Conservation (phyloP, 2,888 invertebrate species). For the Patella depressa region DNA sequence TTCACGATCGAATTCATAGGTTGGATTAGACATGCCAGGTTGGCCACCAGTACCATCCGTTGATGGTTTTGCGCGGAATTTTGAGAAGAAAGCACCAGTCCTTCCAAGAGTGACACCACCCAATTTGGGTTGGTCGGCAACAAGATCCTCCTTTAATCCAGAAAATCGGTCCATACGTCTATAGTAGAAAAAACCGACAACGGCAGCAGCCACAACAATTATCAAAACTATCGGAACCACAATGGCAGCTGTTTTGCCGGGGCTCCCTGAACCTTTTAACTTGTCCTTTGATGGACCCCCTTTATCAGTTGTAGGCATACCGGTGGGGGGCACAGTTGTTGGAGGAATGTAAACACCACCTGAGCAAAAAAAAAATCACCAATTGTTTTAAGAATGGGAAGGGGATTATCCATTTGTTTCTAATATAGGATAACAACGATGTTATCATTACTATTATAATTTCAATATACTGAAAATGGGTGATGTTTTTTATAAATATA, state of each 20-base stretch:
- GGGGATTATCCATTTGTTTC: too few species aligned
- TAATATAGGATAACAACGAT: too few species aligned
- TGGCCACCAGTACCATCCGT: neutral
- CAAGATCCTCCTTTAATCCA: constrained; percentile 12
- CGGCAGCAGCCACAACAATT: constrained; percentile 37
- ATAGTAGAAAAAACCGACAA: constrained; percentile 42
- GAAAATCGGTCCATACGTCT: constrained; percentile 12
- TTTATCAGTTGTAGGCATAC: neutral
- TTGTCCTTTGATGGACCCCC: neutral
- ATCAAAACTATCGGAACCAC: constrained; percentile 49
- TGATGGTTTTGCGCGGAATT: neutral
- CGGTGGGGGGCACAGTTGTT: neutral
- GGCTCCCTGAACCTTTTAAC: neutral
- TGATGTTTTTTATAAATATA: too few species aligned
- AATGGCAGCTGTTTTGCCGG: constrained; percentile 30
- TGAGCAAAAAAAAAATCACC: neutral
- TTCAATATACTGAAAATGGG: too few species aligned
- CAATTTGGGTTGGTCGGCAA: neutral
- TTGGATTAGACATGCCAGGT: constrained; percentile 16
- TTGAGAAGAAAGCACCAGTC: constrained; percentile 16
- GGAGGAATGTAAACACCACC: constrained; percentile 12
- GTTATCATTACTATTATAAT: too few species aligned
- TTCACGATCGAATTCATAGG: constrained; percentile 12
- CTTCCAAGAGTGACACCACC: neutral
- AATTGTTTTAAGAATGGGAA: neutral